Base-by-base conservation (phyloP, 2,797 vertebrate genomes). In the Poliocrania exsul region DNA sequence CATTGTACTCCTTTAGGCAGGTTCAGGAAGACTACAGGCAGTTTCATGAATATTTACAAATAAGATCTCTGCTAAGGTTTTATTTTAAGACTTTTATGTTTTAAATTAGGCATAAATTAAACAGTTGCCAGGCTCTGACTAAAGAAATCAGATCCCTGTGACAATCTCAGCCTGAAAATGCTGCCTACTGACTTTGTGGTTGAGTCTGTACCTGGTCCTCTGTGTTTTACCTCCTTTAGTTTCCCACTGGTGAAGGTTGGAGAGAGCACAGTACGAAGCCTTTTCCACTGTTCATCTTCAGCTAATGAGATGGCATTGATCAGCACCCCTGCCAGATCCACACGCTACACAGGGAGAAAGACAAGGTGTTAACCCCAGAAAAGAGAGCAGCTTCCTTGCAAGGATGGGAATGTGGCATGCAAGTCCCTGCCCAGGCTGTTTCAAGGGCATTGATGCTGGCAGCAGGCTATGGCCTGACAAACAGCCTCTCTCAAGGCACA, bases 161-260 rank as follows among this genome's bases (percentile, higher is more conserved):
- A 83, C 47, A 60, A 70, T 18, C 51, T 31, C 58, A 65, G 38
- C 31, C 85, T 67, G 62, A 7, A 73, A 73, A 21, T 47, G 2
- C 47, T 38, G 25, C 33, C 64, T 49, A 0, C 51, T 44, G 64
- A 4, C 67, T 57, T 50, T 16, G 46, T 58, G 50, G 19, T 65
- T 38, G 14, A 44, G 37, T 16, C 33, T 60, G 35, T 60, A 6
- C 20, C 62, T 20, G n/a, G 24, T 70, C 38, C 56, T n/a, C 53
- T 50, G 49, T 23, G 10, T 7, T 88, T 97, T 96, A 98, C 97
- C 96, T 98, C 97, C 75, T 98, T 98, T 10, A 98, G 95, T 29
- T 98, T 98, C 70, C 97, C 98, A 8, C 97, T 98, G 79, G 97
- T 98, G 93, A 98, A 98, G 25, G 97, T 95, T 72, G 97, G 97